A percentile compares a stretch with the other conserved stretches of the same genome.
phyloP scores from a whole-genome alignment of 2,797 vertebrate species.

The Hydrolagus colliei region DNA sequence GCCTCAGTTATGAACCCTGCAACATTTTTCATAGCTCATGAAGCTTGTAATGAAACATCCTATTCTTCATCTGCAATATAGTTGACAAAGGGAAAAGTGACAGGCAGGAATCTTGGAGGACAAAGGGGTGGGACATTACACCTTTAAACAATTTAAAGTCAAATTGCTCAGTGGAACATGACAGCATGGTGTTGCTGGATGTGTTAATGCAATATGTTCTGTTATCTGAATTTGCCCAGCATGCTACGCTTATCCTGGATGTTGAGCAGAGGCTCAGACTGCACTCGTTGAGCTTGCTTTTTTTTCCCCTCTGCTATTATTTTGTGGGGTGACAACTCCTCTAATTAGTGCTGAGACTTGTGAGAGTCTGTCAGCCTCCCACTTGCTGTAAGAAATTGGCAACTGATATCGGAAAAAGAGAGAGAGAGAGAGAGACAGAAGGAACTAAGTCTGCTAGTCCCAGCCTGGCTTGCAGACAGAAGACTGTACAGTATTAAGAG shows the following conservation, averaged over 20 bases:
- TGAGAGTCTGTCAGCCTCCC: constrained; percentile 33
- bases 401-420: constrained; percentile 1
- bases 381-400: constrained; percentile 29
- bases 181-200: constrained; percentile 1
- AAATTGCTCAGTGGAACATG: not conserved
- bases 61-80: too few relatives aligned
- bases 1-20: too few relatives aligned
- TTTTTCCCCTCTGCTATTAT: constrained; percentile 30
- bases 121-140: not conserved
- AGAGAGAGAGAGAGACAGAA: not conserved
- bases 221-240: constrained; percentile 23
- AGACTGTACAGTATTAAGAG: not conserved
- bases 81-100: not conserved
- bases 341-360: constrained; percentile 44
- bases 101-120: not conserved
- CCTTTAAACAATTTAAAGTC: not conserved
- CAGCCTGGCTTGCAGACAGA: not conserved
- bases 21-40: too few relatives aligned
- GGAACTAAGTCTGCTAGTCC: not conserved
- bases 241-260: constrained; percentile 33
- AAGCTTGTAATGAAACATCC: too few relatives aligned
- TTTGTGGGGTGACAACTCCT: constrained; percentile 38
- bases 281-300: not conserved
- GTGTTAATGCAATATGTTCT: constrained; percentile 26
- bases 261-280: constrained; percentile 37